Conservation (phyloP, 2,888 invertebrate genomes). For the Rhagium mordax region DNA sequence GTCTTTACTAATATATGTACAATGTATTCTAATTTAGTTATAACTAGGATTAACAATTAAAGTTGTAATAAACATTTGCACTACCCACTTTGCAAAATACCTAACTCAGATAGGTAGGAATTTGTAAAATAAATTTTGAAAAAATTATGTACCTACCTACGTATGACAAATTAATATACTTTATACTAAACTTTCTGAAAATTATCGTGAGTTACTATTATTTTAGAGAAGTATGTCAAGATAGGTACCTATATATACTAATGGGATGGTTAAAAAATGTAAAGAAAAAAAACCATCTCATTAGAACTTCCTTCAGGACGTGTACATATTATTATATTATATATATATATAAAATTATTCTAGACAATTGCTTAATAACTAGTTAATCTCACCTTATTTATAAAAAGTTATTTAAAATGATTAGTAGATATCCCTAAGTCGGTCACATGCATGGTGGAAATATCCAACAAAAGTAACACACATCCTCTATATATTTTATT, state of each 20-base stretch:
- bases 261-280: background rate
- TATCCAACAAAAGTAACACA: too few species aligned
- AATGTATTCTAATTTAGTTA: constrained; percentile 21
- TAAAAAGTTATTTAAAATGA: background rate
- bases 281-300: background rate
- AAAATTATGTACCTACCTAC: background rate
- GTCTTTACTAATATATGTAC: constrained; percentile 30
- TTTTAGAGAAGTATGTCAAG: background rate
- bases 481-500: background rate
- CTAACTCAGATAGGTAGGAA: background rate
- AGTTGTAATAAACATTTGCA: background rate
- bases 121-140: too few species aligned
- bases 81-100: background rate
- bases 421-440: background rate
- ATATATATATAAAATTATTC: background rate
- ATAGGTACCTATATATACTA: background rate
- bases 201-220: background rate
- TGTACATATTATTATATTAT: background rate
- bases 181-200: background rate
- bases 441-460: too few species aligned
- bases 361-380: background rate
- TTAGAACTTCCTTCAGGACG: background rate
- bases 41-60: background rate
- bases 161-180: background rate
- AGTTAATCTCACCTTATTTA: constrained; percentile 2